Evolutionary conservation across 2,797 vertebrate genomes (phyloP).

Genomic region (Mus minutoides): DNA sequence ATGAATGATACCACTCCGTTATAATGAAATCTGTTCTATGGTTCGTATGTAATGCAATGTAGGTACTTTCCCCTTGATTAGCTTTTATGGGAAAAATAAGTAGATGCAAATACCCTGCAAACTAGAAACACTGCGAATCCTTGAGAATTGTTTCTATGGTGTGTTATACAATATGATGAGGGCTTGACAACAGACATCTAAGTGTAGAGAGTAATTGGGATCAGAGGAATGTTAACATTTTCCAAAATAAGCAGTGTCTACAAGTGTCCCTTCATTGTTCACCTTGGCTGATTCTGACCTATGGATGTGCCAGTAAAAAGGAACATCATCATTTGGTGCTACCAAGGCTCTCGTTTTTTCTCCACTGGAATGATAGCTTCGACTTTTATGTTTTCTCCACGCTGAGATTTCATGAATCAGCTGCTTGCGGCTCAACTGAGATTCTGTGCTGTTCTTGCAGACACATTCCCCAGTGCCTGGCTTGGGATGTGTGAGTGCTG

Average conservation of each 20-base stretch:
- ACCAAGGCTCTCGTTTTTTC: neutral
- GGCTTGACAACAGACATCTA: neutral
- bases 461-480: neutral
- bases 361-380: neutral
- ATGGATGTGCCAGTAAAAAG: neutral
- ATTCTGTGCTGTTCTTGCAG: conserved; percentile 22
- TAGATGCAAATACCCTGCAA: neutral
- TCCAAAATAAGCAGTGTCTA: neutral
- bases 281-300: neutral
- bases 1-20: neutral
- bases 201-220: neutral
- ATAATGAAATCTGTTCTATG: neutral
- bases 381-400: conserved; percentile 6
- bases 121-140: neutral
- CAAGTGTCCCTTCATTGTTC: neutral
- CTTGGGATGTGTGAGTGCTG: conserved; percentile 16
- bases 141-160: neutral
- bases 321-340: neutral
- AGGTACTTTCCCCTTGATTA: neutral
- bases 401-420: conserved; percentile 67
- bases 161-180: neutral
- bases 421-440: conserved; percentile 53
- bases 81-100: neutral
- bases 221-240: neutral
- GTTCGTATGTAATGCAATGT: neutral